Percentiles rank a stretch among this genome's conserved stretches.
Conservation (phyloP, 2,797 vertebrate species). For the Sebastes iracundus region DNA sequence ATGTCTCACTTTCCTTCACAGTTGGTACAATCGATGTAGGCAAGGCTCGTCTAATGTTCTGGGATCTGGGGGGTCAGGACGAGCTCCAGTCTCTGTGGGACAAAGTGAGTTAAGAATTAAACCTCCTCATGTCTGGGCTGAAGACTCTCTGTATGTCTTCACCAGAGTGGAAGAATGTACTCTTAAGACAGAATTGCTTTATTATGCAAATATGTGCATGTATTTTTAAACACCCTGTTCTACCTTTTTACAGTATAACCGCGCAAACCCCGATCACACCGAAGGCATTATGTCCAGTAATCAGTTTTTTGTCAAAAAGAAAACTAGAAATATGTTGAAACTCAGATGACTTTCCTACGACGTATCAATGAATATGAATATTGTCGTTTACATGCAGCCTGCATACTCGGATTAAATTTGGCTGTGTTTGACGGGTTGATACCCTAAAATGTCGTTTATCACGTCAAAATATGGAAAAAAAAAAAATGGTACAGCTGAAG, state of each 20-base stretch:
- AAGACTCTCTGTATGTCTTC: not conserved
- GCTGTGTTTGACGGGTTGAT: no score
- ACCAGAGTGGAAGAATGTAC: not conserved
- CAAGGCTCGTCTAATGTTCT: conserved; percentile 97
- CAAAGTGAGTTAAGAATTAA: conserved; percentile 85
- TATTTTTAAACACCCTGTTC: not conserved
- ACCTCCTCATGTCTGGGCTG: not conserved
- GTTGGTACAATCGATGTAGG: conserved; percentile 97
- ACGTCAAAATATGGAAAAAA: no score
- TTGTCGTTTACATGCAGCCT: no score
- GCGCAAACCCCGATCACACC: not conserved
- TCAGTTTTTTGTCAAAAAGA: not conserved
- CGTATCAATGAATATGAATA: not conserved
- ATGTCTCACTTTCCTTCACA: conserved; percentile 53
- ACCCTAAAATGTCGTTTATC: no score
- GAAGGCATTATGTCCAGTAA: not conserved
- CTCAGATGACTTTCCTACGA: no score
- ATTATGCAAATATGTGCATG: not conserved
- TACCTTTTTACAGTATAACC: not conserved
- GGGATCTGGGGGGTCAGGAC: conserved; percentile 98
- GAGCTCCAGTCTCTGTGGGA: conserved; percentile 98
- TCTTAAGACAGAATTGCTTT: not conserved
- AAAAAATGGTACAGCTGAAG: no score
- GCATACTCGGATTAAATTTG: no score
- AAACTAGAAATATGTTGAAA: not conserved